These are phyloP conservation scores for Aix galericulata DNA, from an alignment of 2,113 vertebrate genomes.

Conservation along the genomic window DNA sequence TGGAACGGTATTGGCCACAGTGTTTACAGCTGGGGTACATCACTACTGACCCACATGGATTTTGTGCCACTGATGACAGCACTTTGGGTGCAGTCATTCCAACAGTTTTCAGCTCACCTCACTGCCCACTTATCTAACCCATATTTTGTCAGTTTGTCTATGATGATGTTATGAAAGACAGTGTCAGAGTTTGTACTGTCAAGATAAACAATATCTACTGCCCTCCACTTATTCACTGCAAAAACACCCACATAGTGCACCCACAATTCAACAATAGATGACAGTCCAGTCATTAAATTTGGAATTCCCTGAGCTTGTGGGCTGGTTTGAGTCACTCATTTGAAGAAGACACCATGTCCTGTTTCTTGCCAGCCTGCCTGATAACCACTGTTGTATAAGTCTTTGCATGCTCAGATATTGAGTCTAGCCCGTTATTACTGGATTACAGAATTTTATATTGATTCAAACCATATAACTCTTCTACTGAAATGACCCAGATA, in stretches of 20 bases:
- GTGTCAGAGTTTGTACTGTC: neutral
- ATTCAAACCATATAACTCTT: neutral
- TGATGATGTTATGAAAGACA: neutral
- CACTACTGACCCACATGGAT: neutral
- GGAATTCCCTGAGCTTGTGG: neutral
- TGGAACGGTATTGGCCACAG: neutral
- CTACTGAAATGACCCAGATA: neutral
- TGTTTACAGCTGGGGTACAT: neutral
- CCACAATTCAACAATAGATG: neutral
- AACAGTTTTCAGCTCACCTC: neutral
- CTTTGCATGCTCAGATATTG: neutral
- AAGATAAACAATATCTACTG: neutral
- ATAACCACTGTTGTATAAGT: neutral
- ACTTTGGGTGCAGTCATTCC: neutral
- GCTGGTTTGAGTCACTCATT: neutral
- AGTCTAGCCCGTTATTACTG: neutral
- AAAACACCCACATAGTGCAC: neutral
- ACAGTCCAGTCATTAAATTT: neutral
- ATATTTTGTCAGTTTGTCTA: neutral
- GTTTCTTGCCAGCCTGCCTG: neutral
- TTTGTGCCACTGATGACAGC: neutral
- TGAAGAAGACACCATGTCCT: neutral
- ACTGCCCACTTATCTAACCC: neutral
- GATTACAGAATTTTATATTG: neutral
- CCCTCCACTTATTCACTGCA: neutral